Base-by-base conservation (phyloP, 2,113 vertebrate species). In the Sander lucioperca region DNA sequence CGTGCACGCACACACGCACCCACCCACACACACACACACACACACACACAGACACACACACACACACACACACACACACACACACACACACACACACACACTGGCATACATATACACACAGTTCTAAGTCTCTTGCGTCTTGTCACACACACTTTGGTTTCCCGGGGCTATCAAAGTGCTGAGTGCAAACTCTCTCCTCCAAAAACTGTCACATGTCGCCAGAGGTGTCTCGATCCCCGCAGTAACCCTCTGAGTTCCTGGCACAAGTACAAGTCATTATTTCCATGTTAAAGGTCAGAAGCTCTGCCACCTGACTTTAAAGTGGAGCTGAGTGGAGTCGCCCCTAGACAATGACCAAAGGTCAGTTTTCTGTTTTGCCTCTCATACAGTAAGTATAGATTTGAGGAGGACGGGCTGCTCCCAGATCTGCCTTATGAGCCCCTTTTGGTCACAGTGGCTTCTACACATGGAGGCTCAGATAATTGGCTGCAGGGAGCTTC, bases 261-360 rank as follows among this genome's bases (percentile, higher is more conserved):
- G 91, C 92, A 92, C 84, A 74, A 79, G 91, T 92, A 93, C 93
- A 93, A 93, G 93, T 94, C 92, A 94, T 94, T 94, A 94, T 93
- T 91, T 94, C 91, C 91, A 85, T 80, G 88, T 77, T 94, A 93
- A 94, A 94, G 94, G 94, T 94, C 94, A 94, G 85, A 85, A 66
- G 86, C 86, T 89, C 89, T 92, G 92, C 93, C 92, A 91, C 91
- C 89, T 90, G 86, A 93, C 89, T 89, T 88, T 79, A 88, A 87
- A 91, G 90, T 84, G 72, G 85, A 87, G 88, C 90, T 83, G 85
- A 89, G 86, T 80, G 89, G 84, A 92, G 91, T 81, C 62, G 79
- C 89, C 89, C 70, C 30, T 51, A 94, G 91, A 93, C 91, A 85
- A 71, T 86, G 91, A 87, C 91, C 91, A 93, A 93, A 93, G 89